Evolutionary conservation across 2,888 invertebrate species (phyloP).

Genomic region (Antitype chi): DNA sequence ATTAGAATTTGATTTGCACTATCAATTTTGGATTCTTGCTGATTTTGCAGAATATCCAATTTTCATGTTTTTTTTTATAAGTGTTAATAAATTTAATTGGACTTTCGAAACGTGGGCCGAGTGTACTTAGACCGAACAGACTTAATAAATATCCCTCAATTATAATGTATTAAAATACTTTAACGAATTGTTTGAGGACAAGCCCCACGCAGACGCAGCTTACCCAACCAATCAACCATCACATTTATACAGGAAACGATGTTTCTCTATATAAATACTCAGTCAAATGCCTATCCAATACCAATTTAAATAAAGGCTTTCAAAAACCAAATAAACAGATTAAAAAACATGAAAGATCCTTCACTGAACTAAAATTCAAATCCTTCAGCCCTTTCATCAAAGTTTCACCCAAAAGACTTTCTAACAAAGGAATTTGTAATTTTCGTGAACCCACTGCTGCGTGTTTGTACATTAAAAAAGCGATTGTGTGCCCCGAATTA

Average conservation of each 20-base stretch:
- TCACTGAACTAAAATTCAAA: conserved; percentile 45
- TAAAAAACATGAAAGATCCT: conserved; percentile 16
- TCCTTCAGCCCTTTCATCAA: conserved; percentile 44
- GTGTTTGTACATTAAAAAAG: conserved; percentile 67
- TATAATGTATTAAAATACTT: not conserved
- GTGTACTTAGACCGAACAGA: too few relatives aligned
- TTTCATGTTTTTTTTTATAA: not conserved
- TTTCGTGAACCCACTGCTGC: conserved; percentile 54
- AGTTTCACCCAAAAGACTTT: conserved; percentile 51
- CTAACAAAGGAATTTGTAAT: conserved; percentile 68
- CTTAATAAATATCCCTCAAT: not conserved
- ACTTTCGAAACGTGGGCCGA: not conserved
- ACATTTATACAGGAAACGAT: not conserved
- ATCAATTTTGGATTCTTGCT: conserved; percentile 11
- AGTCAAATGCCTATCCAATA: not conserved
- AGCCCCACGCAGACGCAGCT: too few relatives aligned
- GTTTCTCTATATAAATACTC: not conserved
- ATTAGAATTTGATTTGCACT: conserved; percentile 17
- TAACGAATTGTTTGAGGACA: not conserved
- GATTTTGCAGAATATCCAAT: not conserved
- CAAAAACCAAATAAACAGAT: conserved; percentile 25
- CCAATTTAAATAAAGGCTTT: not conserved
- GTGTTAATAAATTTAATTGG: not conserved
- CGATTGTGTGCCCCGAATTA: conserved; percentile 66
- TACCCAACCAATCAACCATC: not conserved